Base-by-base conservation (phyloP, 2,888 invertebrate species). In the Chymomyza caudatula region DNA sequence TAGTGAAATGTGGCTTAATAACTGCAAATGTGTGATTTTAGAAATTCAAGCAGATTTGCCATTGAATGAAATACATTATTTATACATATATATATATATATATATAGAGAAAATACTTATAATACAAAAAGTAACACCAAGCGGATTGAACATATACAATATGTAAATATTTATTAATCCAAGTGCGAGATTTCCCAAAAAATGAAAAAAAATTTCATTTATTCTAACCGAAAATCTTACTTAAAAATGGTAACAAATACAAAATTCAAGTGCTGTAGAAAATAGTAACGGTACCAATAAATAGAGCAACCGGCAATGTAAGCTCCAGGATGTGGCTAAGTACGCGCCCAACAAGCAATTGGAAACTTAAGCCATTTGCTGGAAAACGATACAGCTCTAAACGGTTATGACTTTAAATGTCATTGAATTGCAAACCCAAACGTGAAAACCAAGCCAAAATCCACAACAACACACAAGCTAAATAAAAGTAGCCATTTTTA, bases 361-460 rank as follows among this genome's bases (percentile, higher is more conserved):
- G 29, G 29, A 37, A 37, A 37, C 29, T 37, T 37, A 37, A 37
- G 11, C 29, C 29, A 37, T 37, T 37, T 37, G 29, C 29, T 37
- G 29, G 29, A 37, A 37, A 11, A 37, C 29, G 29, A 37, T 11
- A 37, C 77, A 73, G 71, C 66, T 63, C 67, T 68, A 77, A 77
- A 77, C 80, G 80, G 77, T 77, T 78, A 78, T 78, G 75, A 75
- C 73, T 75, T 67, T 56, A 62, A 77, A 55, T 25, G 68, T 63
- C 69, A 68, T 64, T 15, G 29, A 54, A 59, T 62, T 62, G 73
- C 69, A 73, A 58, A 65, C 52, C 55, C 6, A 52, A 55, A 23
- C 8, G 11, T 11, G 11, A 2, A 37, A 5, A 8, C 29, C 11
- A 4, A 25, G 4, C 29, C 29, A 37, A 37, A 37, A 37, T 11